phyloP scores from a whole-genome alignment of 1,140 invertebrate species.

The Drosophila elegans region DNA sequence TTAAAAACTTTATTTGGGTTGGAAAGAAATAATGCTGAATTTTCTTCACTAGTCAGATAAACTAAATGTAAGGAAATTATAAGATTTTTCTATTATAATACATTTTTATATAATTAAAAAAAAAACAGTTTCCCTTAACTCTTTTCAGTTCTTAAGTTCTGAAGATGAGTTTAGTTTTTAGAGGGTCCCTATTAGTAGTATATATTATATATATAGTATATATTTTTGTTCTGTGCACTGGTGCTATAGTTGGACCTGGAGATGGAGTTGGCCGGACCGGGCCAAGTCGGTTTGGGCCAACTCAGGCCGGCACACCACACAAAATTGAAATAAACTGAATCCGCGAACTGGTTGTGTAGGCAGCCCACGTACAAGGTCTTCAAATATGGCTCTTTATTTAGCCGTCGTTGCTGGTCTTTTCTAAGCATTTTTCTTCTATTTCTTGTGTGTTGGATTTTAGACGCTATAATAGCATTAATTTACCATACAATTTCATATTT shows the following conservation, averaged over 20 bases:
- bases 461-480: slow-evolving; percentile 81
- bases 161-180: neutral
- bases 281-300: slow-evolving; percentile 18
- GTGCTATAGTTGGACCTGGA: slow-evolving; percentile 37
- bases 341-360: slow-evolving; percentile 79
- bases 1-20: too few relatives aligned
- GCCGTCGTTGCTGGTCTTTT: slow-evolving; percentile 51
- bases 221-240: slow-evolving; percentile 6
- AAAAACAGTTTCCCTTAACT: too few relatives aligned
- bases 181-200: neutral
- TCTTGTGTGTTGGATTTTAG: slow-evolving; percentile 65
- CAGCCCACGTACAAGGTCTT: slow-evolving; percentile 81
- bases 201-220: too few relatives aligned
- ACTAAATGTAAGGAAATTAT: too few relatives aligned
- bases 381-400: slow-evolving; percentile 77
- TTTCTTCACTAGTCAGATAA: too few relatives aligned
- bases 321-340: slow-evolving; percentile 75
- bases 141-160: too few relatives aligned
- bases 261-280: slow-evolving; percentile 36
- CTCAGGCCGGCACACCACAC: slow-evolving; percentile 34
- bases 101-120: too few relatives aligned
- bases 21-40: too few relatives aligned
- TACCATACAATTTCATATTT: slow-evolving; percentile 81
- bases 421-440: slow-evolving; percentile 79
- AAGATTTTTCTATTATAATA: too few relatives aligned